These are phyloP conservation scores for Pelecanus crispus DNA, from an alignment of 2,113 vertebrate genomes.

Conservation along the genomic window DNA sequence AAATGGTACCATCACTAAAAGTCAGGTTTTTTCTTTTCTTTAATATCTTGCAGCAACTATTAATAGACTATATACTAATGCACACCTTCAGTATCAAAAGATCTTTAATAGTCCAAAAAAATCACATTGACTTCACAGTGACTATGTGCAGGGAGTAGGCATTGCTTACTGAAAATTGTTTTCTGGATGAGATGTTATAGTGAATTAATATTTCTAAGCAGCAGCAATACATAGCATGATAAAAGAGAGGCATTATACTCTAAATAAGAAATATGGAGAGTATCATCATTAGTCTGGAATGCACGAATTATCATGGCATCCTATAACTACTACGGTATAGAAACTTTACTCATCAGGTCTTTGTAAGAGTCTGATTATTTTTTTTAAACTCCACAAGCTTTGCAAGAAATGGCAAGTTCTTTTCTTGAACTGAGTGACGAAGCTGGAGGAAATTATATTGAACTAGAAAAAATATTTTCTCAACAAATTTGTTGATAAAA, in stretches of 20 bases:
- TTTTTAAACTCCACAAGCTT: background rate
- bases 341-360: background rate
- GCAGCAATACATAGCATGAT: background rate
- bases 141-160: background rate
- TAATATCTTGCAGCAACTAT: background rate
- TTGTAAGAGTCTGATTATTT: background rate
- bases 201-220: background rate
- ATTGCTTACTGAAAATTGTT: background rate
- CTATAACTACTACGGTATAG: background rate
- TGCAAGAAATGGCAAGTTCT: background rate
- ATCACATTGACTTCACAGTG: background rate
- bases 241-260: background rate
- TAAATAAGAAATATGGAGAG: background rate
- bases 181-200: background rate
- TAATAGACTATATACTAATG: background rate
- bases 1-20: background rate
- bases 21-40: background rate
- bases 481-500: background rate
- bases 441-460: background rate
- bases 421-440: background rate
- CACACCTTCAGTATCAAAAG: background rate
- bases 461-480: background rate
- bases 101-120: background rate
- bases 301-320: background rate
- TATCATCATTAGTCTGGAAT: background rate